phyloP scores from a whole-genome alignment of 2,797 vertebrate species.

The Cynopterus sphinx region DNA sequence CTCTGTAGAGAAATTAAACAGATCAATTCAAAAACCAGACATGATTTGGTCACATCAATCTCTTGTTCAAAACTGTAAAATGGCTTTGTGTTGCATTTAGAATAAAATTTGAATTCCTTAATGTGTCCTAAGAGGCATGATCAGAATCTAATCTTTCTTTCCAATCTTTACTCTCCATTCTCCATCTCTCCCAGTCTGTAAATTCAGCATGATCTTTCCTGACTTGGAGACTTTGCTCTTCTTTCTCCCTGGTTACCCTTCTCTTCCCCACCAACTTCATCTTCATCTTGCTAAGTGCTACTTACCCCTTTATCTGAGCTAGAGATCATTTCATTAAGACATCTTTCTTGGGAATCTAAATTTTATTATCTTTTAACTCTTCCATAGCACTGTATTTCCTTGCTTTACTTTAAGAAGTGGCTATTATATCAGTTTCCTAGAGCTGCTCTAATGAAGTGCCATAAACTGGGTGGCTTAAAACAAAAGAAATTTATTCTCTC shows the following conservation, averaged over 20 bases:
- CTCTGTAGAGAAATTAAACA: background rate
- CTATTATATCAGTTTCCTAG: background rate
- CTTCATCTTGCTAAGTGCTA: background rate
- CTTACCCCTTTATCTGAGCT: background rate
- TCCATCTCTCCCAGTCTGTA: background rate
- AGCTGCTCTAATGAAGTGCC: background rate
- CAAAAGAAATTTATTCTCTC: background rate
- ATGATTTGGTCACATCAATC: background rate
- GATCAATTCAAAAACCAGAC: background rate
- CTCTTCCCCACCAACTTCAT: background rate
- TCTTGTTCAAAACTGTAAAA: background rate
- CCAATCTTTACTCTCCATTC: background rate
- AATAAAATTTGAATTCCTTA: background rate
- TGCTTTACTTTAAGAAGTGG: background rate
- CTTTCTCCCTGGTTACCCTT: background rate
- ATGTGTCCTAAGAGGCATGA: background rate
- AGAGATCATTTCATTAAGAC: background rate
- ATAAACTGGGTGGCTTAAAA: background rate
- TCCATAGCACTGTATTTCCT: background rate
- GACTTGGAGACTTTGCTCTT: background rate
- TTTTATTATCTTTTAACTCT: background rate
- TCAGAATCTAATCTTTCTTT: background rate
- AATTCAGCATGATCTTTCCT: background rate
- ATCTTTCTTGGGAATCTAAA: background rate
- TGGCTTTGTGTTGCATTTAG: background rate